Base-by-base conservation (phyloP, 37 sponge, comb jelly and placozoan species). In the Axinella damicornis region DNA sequence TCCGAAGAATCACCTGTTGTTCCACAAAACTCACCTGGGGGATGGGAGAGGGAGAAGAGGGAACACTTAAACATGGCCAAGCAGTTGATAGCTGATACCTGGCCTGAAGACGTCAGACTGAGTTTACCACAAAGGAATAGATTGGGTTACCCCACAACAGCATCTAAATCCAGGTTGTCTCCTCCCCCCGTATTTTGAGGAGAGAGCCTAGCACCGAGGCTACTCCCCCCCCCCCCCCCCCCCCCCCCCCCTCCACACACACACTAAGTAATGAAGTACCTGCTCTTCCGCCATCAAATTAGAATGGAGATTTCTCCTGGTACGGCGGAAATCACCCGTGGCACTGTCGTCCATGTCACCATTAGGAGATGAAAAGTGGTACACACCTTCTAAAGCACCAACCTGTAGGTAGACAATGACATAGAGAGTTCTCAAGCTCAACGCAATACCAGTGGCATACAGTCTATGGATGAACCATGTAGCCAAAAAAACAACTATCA, bases 11-110 rank as follows among this genome's bases (percentile, higher is more conserved):
- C 37, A 85, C 74, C 41, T 97, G 98, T 82, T 97, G 98, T 38
- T 93, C 94, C 0, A 79, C 98, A 78, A 69, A 84, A 17, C 37
- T 38, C 20, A 97, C 94, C 93, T 97, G 27, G 46, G 46, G 46
- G 46, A 46, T 46, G 46, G 46, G 9, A 9, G 63, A 65, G 27
- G 37, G 21, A 78, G 6, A 35, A 19, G 22, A 19, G 18, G 25
- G 52, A 19, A 62, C 33, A 61, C 27, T 15, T 18, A 81, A 32
- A 84, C 39, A 71, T n/a, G n/a, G n/a, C n/a, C n/a, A n/a, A n/a
- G n/a, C n/a, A n/a, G n/a, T n/a, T n/a, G n/a, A n/a, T n/a, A n/a
- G n/a, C n/a, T n/a, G n/a, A n/a, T n/a, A n/a, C n/a, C n/a, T n/a
- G n/a, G n/a, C n/a, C n/a, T n/a, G n/a, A n/a, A n/a, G n/a, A n/a